These are phyloP conservation scores for Drosophila quasianomalipes DNA, from an alignment of 2,888 invertebrate species.

Conservation along the genomic window DNA sequence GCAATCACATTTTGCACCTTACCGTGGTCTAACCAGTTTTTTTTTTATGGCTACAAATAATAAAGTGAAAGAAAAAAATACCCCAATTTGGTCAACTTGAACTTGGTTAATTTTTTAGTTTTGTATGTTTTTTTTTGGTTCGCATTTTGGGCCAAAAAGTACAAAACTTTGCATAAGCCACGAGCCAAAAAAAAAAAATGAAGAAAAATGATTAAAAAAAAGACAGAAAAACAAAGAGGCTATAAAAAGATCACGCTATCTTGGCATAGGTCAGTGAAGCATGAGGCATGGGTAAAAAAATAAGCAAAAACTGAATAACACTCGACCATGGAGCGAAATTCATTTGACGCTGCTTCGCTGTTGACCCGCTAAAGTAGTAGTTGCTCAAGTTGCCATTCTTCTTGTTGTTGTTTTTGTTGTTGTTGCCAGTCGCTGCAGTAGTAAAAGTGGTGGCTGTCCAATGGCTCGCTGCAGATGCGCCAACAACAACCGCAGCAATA, in stretches of 20 bases:
- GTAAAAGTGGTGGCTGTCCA: slow-evolving; percentile 61
- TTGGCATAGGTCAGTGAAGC: slow-evolving; percentile 77
- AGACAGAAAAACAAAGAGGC: slow-evolving; percentile 8
- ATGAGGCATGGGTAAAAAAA: slow-evolving; percentile 24
- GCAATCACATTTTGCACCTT: background rate
- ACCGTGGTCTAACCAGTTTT: too few species aligned
- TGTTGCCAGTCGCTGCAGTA: slow-evolving; percentile 48
- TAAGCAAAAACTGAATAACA: slow-evolving; percentile 15
- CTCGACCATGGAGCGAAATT: slow-evolving; percentile 7
- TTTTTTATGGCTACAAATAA: background rate
- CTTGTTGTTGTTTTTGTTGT: background rate
- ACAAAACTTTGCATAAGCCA: slow-evolving; percentile 52
- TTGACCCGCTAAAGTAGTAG: slow-evolving; percentile 54
- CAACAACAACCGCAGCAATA: slow-evolving; percentile 15
- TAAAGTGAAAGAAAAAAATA: slow-evolving; percentile 34
- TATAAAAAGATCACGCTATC: slow-evolving; percentile 16
- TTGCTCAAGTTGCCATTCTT: slow-evolving; percentile 14
- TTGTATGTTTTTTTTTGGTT: slow-evolving; percentile 3
- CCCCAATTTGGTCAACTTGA: slow-evolving; percentile 58
- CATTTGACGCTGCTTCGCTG: slow-evolving; percentile 22
- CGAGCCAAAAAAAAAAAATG: slow-evolving; percentile 8
- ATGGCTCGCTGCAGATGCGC: slow-evolving; percentile 65
- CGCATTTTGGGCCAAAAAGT: slow-evolving; percentile 51
- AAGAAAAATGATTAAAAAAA: slow-evolving; percentile 1
- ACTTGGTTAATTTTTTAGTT: slow-evolving; percentile 41